phyloP scores from a whole-genome alignment of 2,888 invertebrate genomes.

The Tiliacea citrago region DNA sequence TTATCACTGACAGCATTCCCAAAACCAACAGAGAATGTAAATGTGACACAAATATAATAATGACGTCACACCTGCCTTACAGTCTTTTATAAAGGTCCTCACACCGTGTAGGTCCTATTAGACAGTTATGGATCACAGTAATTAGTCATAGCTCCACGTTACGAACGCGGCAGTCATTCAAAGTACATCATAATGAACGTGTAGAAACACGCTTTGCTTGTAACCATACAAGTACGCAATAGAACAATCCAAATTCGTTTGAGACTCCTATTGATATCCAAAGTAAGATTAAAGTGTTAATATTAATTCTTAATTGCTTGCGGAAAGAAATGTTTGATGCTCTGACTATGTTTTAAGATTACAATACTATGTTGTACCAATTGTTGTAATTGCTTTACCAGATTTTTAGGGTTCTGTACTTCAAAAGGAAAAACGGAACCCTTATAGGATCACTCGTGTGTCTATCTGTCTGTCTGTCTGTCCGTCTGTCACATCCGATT shows the following conservation, averaged over 20 bases:
- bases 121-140: slow-evolving; percentile 57
- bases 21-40: slow-evolving; percentile 13
- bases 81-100: slow-evolving; percentile 10
- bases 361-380: not conserved
- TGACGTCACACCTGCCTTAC: slow-evolving; percentile 9
- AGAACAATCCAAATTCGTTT: slow-evolving; percentile 33
- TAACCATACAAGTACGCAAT: slow-evolving; percentile 53
- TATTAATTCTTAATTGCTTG: slow-evolving; percentile 35
- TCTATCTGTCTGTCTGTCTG: too few species aligned
- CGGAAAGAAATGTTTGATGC: slow-evolving; percentile 29
- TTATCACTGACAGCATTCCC: slow-evolving; percentile 6
- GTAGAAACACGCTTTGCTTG: slow-evolving; percentile 26
- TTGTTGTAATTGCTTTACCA: not conserved
- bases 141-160: slow-evolving; percentile 52
- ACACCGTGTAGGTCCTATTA: slow-evolving; percentile 48
- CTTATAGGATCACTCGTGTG: too few species aligned
- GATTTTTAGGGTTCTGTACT: too few species aligned
- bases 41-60: slow-evolving; percentile 16
- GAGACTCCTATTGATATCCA: slow-evolving; percentile 40
- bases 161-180: slow-evolving; percentile 44
- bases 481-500: too few species aligned
- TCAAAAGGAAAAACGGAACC: too few species aligned
- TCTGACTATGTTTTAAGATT: not conserved
- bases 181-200: slow-evolving; percentile 26
- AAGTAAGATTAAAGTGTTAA: slow-evolving; percentile 47